phyloP scores from a whole-genome alignment of 2,113 vertebrate genomes.

The Heteronetta atricapilla region DNA sequence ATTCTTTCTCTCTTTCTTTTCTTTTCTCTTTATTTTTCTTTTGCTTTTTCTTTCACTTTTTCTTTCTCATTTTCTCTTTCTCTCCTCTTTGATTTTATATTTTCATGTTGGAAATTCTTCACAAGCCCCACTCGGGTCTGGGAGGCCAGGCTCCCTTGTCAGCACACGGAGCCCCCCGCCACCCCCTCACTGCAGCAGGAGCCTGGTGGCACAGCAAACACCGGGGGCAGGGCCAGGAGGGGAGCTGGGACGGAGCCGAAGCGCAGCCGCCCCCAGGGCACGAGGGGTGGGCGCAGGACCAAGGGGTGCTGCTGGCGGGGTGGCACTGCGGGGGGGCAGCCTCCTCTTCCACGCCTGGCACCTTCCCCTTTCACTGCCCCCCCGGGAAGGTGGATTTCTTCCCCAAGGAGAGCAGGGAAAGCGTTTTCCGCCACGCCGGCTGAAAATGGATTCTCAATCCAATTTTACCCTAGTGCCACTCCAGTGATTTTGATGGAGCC shows the following conservation, averaged over 20 bases:
- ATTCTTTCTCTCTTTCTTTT: no score
- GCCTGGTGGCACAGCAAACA: slow-evolving; percentile 21
- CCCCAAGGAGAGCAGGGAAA: not conserved
- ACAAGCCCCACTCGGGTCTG: no score
- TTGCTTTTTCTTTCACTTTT: no score
- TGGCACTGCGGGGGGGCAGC: not conserved
- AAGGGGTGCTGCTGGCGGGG: not conserved
- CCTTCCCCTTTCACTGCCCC: not conserved
- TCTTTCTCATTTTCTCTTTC: no score
- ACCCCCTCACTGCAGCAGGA: not conserved
- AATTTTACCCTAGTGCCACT: slow-evolving; percentile 60
- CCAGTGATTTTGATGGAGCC: slow-evolving; percentile 64
- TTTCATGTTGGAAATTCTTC: no score
- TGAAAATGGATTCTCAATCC: slow-evolving; percentile 56
- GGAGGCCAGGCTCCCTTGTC: not conserved
- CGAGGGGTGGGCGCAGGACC: not conserved
- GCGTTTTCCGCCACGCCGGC: not conserved
- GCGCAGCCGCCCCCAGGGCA: not conserved
- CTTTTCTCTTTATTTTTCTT: no score
- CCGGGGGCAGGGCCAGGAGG: rapidly evolving
- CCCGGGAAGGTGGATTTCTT: slow-evolving; percentile 10
- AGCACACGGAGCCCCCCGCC: not conserved
- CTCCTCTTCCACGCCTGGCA: not conserved
- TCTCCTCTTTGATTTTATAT: no score
- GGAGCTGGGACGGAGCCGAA: not conserved